These are phyloP conservation scores for Egretta garzetta DNA, from an alignment of 2,113 vertebrate genomes.

Conservation along the genomic window DNA sequence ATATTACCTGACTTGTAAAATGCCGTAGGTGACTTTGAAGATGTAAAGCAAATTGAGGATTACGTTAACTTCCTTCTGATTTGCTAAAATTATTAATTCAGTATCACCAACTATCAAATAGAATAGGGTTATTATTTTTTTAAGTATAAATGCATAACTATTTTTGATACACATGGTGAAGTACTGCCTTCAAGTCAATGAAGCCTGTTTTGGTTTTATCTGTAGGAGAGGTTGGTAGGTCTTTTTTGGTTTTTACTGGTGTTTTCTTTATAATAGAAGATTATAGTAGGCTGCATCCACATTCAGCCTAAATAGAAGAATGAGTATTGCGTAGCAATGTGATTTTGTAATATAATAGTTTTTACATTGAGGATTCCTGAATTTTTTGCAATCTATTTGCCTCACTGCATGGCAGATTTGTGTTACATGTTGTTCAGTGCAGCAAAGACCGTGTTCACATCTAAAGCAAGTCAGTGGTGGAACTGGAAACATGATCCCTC, in stretches of 20 bases:
- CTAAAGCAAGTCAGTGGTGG: not conserved
- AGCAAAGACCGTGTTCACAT: not conserved
- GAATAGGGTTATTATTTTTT: not conserved
- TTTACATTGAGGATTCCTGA: not conserved
- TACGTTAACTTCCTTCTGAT: conserved; percentile 53
- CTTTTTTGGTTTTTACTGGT: not conserved
- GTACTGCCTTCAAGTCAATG: not conserved
- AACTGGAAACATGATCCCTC: not conserved
- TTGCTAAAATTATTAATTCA: conserved; percentile 50
- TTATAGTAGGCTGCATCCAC: not conserved
- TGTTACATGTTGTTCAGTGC: not conserved
- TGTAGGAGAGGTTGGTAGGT: not conserved
- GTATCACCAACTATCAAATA: not conserved
- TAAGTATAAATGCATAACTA: not conserved
- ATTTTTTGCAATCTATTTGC: not conserved
- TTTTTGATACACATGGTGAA: not conserved
- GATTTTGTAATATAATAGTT: not conserved
- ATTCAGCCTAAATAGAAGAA: not conserved
- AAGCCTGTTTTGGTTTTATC: not conserved
- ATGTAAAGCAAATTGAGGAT: conserved; percentile 56
- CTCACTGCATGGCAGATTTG: not conserved
- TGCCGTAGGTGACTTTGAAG: conserved; percentile 44
- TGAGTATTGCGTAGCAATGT: not conserved
- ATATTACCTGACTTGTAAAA: conserved; percentile 48
- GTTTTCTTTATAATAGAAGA: not conserved